Evolutionary conservation across 2,113 vertebrate genomes (phyloP), one percentile per base, ranked within the genome.

Genomic region (Carollia perspicillata): DNA sequence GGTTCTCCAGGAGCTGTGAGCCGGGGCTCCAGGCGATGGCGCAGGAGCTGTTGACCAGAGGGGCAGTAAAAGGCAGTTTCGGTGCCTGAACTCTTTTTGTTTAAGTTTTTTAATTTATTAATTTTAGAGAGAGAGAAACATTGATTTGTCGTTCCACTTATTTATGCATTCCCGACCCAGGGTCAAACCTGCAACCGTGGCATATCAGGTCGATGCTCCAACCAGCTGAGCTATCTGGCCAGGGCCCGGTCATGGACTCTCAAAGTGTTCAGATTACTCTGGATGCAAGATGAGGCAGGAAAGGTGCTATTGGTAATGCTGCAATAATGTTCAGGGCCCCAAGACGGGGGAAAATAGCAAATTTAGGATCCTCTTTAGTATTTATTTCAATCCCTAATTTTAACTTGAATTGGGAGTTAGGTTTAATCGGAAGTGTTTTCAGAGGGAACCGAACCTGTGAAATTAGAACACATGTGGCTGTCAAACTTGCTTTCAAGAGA

Each of bases 351-450:
- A 95, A 94, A 87, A 77, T 0, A 95, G 47, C 33, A 72, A 68
- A 85, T 84, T 58, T 51, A 85, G 72, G 60, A 44, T 89, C 16
- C 33, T 69, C 90, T 92, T 71, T 90, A 88, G 51, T 79, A 85
- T 35, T 81, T 35, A 90, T 90, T 88, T 95, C 63, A 95, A 92
- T 81, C 65, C 75, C 58, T 72, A 63, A 69, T 88, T 97, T 95
- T 97, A 93, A 95, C 93, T 95, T 87, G 65, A 93, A 44, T 75
- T 92, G 96, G 92, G 96, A 95, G 77, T 95, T 96, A 94, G 60
- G 55, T 78, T 92, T 95, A 71, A 93, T 96, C 80, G 85, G 68
- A 88, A 93, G 77, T 33, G 11, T 78, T 93, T 90, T 93, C 90
- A 94, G 6, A 35, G 88, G 60, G 85, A 95, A 85, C 3, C 72